Percentiles rank a stretch among this genome's conserved stretches.
These are phyloP conservation scores for Auanema sp. DNA, from an alignment of 2,888 invertebrate species.

Conservation along the genomic window DNA sequence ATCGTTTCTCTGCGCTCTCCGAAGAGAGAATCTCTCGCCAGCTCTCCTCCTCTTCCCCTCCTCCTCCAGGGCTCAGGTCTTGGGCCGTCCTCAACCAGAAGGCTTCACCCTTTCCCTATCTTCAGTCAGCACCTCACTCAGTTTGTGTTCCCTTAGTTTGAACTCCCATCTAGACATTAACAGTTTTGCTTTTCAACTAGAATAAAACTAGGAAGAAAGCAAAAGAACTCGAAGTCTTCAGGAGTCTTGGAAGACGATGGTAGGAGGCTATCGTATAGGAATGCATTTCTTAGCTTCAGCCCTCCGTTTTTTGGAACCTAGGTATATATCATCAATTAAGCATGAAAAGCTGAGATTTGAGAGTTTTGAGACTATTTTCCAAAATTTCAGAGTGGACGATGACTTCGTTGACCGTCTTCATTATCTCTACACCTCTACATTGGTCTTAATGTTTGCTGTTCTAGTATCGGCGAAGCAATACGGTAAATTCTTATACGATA, in stretches of 20 bases:
- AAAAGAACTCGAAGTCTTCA: not conserved
- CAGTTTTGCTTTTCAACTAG: too few relatives aligned
- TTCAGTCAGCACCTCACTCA: too few relatives aligned
- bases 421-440: slow-evolving; percentile 63
- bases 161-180: too few relatives aligned
- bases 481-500: slow-evolving; percentile 36
- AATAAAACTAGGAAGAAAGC: too few relatives aligned
- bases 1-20: too few relatives aligned
- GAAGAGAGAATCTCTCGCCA: too few relatives aligned
- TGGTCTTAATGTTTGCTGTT: slow-evolving; percentile 66
- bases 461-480: slow-evolving; percentile 68
- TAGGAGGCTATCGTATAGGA: slow-evolving; percentile 62
- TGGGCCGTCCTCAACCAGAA: slow-evolving; percentile 2
- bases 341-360: not conserved
- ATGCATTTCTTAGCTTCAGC: slow-evolving; percentile 64
- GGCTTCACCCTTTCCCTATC: not conserved
- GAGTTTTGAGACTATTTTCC: not conserved
- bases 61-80: slow-evolving; percentile 4
- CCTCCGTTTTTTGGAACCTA: slow-evolving; percentile 61
- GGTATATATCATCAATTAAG: slow-evolving; percentile 44
- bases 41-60: slow-evolving; percentile 15
- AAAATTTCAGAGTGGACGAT: slow-evolving; percentile 53
- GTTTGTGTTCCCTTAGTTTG: too few relatives aligned
- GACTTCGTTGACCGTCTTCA: slow-evolving; percentile 62
- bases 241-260: slow-evolving; percentile 38